phyloP scores from a whole-genome alignment of 2,113 vertebrate species.

The Myotis lucifugus region DNA sequence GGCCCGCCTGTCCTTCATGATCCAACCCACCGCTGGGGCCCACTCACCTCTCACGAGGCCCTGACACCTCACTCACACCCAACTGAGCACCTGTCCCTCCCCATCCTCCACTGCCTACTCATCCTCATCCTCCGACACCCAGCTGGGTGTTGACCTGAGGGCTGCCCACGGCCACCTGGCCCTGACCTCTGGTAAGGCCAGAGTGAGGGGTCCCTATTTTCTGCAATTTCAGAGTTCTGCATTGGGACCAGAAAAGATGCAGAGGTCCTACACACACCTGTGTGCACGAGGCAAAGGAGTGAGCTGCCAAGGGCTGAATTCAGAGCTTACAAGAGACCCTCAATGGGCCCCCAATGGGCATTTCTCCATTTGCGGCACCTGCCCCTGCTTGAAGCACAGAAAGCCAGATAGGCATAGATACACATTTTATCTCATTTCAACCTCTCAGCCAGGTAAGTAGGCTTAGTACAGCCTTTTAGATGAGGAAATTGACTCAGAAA shows the following conservation, averaged over 20 bases:
- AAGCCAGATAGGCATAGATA: not conserved
- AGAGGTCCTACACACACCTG: not conserved
- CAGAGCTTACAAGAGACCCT: not conserved
- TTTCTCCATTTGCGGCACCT: not conserved
- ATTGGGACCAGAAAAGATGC: not conserved
- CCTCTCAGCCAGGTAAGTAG: not conserved
- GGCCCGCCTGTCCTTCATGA: not conserved
- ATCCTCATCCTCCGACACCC: not conserved
- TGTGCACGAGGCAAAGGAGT: not conserved
- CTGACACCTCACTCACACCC: not conserved
- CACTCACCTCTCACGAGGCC: not conserved
- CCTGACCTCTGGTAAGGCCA: not conserved
- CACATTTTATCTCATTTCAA: not conserved
- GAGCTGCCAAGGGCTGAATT: not conserved
- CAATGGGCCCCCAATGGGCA: too few species aligned
- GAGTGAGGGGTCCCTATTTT: not conserved
- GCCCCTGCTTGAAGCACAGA: not conserved
- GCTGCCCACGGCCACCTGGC: not conserved
- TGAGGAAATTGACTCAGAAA: not conserved
- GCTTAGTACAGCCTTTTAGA: not conserved
- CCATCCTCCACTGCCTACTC: not conserved
- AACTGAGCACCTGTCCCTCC: not conserved
- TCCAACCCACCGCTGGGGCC: not conserved
- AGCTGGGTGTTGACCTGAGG: not conserved
- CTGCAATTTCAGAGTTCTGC: not conserved